Conservation (phyloP, 2,888 invertebrate species). For the Orthonevra nobilis region DNA sequence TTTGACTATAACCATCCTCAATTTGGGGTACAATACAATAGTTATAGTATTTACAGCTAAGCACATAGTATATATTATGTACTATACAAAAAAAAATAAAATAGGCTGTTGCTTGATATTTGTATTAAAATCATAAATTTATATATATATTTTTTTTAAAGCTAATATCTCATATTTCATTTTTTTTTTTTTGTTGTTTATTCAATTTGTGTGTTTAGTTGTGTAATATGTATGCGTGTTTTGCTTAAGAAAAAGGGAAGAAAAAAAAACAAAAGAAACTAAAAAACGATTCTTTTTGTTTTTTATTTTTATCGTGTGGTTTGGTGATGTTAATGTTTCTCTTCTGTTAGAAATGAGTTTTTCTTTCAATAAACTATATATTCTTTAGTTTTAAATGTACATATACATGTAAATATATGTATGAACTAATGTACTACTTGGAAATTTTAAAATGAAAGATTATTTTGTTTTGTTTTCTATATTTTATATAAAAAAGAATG, state of each 20-base stretch:
- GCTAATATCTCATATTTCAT: slow-evolving; percentile 64
- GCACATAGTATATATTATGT: slow-evolving; percentile 32
- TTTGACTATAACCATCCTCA: no score
- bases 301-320: slow-evolving; percentile 15
- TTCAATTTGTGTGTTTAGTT: slow-evolving; percentile 20
- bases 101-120: slow-evolving; percentile 32
- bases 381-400: slow-evolving; percentile 23
- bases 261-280: no score
- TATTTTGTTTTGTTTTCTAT: slow-evolving; percentile 62
- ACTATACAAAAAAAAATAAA: no score
- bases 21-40: not conserved
- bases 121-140: slow-evolving; percentile 36
- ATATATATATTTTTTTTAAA: no score
- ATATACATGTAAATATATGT: slow-evolving; percentile 32
- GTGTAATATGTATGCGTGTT: slow-evolving; percentile 66
- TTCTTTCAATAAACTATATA: slow-evolving; percentile 55
- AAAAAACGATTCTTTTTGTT: slow-evolving; percentile 5
- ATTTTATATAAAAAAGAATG: slow-evolving; percentile 69
- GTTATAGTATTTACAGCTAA: slow-evolving; percentile 38
- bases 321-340: slow-evolving; percentile 14
- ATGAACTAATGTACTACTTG: slow-evolving; percentile 59
- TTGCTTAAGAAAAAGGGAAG: slow-evolving; percentile 58
- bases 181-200: slow-evolving; percentile 53
- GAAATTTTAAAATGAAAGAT: slow-evolving; percentile 69
- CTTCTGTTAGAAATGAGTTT: slow-evolving; percentile 51